Percentiles rank a stretch among this genome's conserved stretches.
Evolutionary conservation across 2,888 invertebrate species (phyloP).

Genomic region (Ennomos erosarius): DNA sequence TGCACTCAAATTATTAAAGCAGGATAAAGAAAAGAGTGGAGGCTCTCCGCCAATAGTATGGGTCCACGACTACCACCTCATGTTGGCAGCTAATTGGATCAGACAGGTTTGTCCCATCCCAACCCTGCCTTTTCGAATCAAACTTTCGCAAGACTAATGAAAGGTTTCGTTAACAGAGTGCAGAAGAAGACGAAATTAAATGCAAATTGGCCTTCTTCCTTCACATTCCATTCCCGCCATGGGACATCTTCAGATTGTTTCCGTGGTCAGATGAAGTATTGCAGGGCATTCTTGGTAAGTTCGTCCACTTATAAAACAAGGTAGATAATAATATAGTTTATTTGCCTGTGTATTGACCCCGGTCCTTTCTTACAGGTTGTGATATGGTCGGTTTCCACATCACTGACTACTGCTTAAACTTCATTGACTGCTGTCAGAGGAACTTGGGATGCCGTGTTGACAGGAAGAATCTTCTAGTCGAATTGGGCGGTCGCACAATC

Average conservation of each 20-base stretch:
- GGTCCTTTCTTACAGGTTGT: conserved; percentile 85
- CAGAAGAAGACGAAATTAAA: conserved; percentile 90
- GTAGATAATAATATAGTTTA: too few species aligned
- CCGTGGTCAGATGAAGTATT: conserved; percentile 98
- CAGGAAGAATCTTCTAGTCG: conserved; percentile 93
- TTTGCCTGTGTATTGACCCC: conserved; percentile 7
- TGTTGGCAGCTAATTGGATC: conserved; percentile 96
- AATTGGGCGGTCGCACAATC: conserved; percentile 94
- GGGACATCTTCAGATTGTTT: conserved; percentile 96
- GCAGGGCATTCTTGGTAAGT: conserved; percentile 93
- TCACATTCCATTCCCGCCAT: conserved; percentile 97
- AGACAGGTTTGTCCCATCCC: conserved; percentile 86
- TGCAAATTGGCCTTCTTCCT: conserved; percentile 96
- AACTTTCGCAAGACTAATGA: conserved; percentile 16
- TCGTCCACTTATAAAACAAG: not conserved
- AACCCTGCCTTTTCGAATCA: conserved; percentile 4
- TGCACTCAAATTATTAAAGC: conserved; percentile 85
- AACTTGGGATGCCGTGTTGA: conserved; percentile 95
- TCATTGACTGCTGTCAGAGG: conserved; percentile 95
- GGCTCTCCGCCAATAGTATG: conserved; percentile 91
- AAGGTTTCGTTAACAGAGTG: conserved; percentile 80
- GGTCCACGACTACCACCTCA: conserved; percentile 97
- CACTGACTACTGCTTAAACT: conserved; percentile 95
- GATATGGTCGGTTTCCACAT: conserved; percentile 98
- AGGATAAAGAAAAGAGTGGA: conserved; percentile 73